Conservation (phyloP, 1,140 invertebrate species). For the Leptonema lineaticorne region DNA sequence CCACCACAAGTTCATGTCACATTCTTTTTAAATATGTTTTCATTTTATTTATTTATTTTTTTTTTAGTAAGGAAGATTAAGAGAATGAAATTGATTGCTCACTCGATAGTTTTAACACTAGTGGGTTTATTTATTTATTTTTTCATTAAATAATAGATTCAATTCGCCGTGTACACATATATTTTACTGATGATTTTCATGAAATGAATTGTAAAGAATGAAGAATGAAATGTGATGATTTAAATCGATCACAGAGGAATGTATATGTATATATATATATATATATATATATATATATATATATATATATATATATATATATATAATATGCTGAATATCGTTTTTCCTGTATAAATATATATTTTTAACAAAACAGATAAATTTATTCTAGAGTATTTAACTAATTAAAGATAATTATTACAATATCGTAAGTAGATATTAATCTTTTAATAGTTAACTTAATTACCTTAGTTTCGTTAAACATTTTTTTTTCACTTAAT, state of each 20-base stretch:
- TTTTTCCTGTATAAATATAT: constrained; percentile 27
- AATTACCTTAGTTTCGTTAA: constrained; percentile 40
- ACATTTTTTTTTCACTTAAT: constrained; percentile 42
- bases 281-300: no score
- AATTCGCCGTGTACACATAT: no score
- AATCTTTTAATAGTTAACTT: constrained; percentile 37
- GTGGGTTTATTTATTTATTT: no score
- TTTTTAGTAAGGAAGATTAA: no score
- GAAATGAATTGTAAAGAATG: constrained; percentile 2
- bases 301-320: no score
- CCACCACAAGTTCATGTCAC: not conserved
- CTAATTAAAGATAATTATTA: constrained; percentile 35
- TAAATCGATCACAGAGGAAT: constrained; percentile 13
- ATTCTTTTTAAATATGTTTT: not conserved
- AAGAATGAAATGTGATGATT: constrained; percentile 13
- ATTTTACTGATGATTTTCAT: constrained; percentile 13
- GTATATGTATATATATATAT: not conserved
- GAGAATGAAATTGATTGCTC: no score
- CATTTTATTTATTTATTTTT: not conserved
- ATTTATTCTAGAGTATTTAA: constrained; percentile 30
- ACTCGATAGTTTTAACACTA: no score
- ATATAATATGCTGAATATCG: no score
- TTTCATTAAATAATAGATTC: no score
- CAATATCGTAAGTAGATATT: constrained; percentile 32
- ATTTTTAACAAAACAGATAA: constrained; percentile 27